These are phyloP conservation scores for Bedellia somnulentella DNA, from an alignment of 2,888 invertebrate genomes.

Conservation along the genomic window DNA sequence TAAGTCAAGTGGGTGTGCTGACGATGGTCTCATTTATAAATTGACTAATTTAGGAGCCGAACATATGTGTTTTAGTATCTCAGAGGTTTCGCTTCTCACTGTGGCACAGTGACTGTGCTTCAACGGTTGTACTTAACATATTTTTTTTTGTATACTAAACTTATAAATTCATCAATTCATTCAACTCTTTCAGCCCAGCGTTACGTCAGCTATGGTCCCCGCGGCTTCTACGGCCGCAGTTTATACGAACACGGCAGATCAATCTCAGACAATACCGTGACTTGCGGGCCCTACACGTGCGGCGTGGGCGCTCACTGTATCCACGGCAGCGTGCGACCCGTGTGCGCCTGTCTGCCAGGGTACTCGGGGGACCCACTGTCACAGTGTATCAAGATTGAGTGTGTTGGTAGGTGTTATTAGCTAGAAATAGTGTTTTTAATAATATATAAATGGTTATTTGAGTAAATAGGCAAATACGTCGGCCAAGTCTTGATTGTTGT, in stretches of 20 bases:
- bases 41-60: no score
- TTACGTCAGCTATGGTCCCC: conserved; percentile 32
- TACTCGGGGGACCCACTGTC: conserved; percentile 79
- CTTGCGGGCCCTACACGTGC: conserved; percentile 65
- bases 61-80: no score
- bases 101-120: no score
- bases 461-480: background rate
- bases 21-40: no score
- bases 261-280: conserved; percentile 43
- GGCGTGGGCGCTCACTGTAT: conserved; percentile 71
- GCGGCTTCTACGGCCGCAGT: conserved; percentile 23
- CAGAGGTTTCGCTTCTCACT: no score
- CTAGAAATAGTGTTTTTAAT: no score
- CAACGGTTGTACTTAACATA: background rate
- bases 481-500: no score
- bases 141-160: background rate
- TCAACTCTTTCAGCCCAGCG: conserved; percentile 24
- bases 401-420: conserved; percentile 68
- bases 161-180: conserved; percentile 1
- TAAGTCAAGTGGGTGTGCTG: no score
- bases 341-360: conserved; percentile 78
- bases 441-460: no score
- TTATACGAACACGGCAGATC: conserved; percentile 45
- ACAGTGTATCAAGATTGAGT: conserved; percentile 74
- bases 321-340: conserved; percentile 69